These are phyloP conservation scores for Mastomys coucha DNA, from an alignment of 2,113 vertebrate species.

Conservation along the genomic window DNA sequence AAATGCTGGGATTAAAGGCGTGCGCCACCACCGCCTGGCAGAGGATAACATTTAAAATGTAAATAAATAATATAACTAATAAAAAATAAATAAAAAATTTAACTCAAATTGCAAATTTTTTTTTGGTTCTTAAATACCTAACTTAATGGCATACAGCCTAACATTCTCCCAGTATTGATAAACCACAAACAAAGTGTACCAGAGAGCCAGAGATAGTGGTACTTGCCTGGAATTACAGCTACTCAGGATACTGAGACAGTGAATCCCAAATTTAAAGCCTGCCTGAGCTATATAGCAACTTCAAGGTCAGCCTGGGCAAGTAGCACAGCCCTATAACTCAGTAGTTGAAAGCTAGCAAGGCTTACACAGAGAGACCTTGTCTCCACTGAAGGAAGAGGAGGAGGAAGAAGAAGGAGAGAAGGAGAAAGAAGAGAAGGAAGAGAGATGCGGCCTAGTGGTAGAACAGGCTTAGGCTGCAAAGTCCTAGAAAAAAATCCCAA, in stretches of 20 bases:
- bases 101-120: not conserved
- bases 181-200: conserved; percentile 19
- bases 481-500: not conserved
- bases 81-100: not conserved
- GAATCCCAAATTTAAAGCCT: not conserved
- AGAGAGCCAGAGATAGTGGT: not conserved
- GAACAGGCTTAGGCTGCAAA: not conserved
- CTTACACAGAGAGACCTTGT: not conserved
- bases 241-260: not conserved
- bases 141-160: conserved; percentile 8
- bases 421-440: not conserved
- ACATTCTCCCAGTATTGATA: not conserved
- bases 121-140: not conserved
- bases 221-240: not conserved
- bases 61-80: no score
- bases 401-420: no score
- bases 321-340: not conserved
- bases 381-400: no score
- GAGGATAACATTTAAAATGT: no score
- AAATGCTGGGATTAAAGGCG: no score
- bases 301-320: not conserved
- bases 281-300: not conserved
- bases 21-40: no score
- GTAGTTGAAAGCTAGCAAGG: not conserved
- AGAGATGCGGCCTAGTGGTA: not conserved